These are phyloP conservation scores for Clitarchus hookeri DNA, from an alignment of 2,888 invertebrate species.

Conservation along the genomic window DNA sequence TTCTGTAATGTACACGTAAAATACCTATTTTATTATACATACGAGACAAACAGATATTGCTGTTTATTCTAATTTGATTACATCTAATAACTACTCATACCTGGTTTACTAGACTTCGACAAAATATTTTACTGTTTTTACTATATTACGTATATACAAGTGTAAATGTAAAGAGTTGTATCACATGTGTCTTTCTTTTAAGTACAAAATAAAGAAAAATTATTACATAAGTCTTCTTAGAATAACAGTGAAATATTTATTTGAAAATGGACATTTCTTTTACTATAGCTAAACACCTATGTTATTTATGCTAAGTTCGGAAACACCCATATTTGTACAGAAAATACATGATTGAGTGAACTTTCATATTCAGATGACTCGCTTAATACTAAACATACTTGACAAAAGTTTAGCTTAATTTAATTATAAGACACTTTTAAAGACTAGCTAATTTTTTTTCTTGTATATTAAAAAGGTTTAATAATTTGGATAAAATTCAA, in stretches of 20 bases:
- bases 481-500: background rate
- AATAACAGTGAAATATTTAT: background rate
- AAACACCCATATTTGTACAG: background rate
- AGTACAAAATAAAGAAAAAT: background rate
- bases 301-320: background rate
- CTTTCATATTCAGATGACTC: background rate
- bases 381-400: background rate
- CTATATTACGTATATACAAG: background rate
- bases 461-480: background rate
- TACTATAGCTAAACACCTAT: background rate
- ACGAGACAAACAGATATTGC: background rate
- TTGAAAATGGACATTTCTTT: background rate
- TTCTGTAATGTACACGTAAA: background rate
- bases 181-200: constrained; percentile 14
- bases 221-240: background rate
- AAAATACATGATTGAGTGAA: background rate
- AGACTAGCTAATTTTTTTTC: background rate
- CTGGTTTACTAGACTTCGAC: background rate
- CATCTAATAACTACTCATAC: background rate
- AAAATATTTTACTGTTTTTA: background rate
- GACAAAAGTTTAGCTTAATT: background rate
- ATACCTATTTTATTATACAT: background rate
- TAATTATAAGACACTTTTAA: background rate
- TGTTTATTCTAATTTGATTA: background rate
- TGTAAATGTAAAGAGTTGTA: background rate